phyloP scores from a whole-genome alignment of 92 coral and sea anemone genomes.

The Meandrina meandrites region DNA sequence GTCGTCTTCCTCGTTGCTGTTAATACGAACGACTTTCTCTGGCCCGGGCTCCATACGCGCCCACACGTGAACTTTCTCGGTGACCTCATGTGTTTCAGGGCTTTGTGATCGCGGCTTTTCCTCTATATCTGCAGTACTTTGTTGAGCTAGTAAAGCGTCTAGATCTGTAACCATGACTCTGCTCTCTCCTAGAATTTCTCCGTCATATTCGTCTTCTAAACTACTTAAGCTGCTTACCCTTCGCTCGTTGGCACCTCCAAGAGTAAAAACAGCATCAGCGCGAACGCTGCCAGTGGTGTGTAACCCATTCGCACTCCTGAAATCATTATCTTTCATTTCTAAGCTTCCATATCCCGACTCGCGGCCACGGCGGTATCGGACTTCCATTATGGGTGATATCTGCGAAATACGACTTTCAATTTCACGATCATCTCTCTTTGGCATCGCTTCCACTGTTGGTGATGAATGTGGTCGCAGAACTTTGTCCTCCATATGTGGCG shows the following conservation, averaged over 20 bases:
- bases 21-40: conserved; percentile 18
- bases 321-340: background rate
- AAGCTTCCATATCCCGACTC: conserved; percentile 35
- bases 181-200: conserved; percentile 43
- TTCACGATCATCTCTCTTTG: background rate
- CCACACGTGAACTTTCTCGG: conserved; percentile 24
- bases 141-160: conserved; percentile 39
- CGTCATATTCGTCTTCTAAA: conserved; percentile 11
- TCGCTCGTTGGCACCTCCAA: conserved; percentile 21
- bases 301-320: background rate
- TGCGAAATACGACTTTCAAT: background rate
- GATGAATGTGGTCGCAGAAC: background rate
- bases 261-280: background rate
- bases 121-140: background rate
- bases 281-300: background rate
- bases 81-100: conserved; percentile 27
- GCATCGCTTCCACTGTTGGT: background rate
- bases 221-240: conserved; percentile 36
- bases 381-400: background rate
- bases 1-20: conserved; percentile 3
- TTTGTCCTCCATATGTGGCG: background rate
- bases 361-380: conserved; percentile 4
- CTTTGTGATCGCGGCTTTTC: conserved; percentile 2
- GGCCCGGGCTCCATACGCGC: conserved; percentile 39
- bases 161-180: conserved; percentile 61